A percentile compares a stretch with the other conserved stretches of the same genome.
Evolutionary conservation across 2,797 vertebrate species (phyloP).

Genomic region (Distichodus sexfasciatus): DNA sequence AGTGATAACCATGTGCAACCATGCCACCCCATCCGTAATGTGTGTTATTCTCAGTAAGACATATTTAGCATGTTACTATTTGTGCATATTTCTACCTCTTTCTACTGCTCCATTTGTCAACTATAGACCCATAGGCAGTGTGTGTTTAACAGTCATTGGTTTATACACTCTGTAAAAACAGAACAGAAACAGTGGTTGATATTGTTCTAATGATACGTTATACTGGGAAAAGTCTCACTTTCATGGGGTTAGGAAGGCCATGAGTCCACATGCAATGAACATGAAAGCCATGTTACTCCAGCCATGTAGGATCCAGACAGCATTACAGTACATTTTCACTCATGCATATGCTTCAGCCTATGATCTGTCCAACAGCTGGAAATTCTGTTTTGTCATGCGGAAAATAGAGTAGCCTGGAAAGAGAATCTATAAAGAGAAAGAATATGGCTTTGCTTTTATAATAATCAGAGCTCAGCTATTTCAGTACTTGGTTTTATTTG

Average conservation of each 20-base stretch:
- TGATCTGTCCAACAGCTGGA: neutral
- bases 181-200: neutral
- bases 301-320: neutral
- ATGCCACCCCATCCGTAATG: too few species aligned
- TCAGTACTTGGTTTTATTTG: neutral
- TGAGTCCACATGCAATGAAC: neutral
- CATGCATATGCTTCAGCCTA: neutral
- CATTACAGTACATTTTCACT: neutral
- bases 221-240: slow-evolving; percentile 8
- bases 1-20: too few species aligned
- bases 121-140: slow-evolving; percentile 35
- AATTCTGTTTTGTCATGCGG: neutral
- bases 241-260: slow-evolving; percentile 6
- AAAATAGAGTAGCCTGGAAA: neutral
- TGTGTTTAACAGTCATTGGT: slow-evolving; percentile 33
- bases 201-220: slow-evolving; percentile 23
- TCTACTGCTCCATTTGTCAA: too few species aligned
- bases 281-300: neutral
- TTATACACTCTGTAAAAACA: slow-evolving; percentile 9
- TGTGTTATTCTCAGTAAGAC: slow-evolving; percentile 16
- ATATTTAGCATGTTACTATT: slow-evolving; percentile 42
- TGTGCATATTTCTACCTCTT: slow-evolving; percentile 34
- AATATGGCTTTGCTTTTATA: neutral
- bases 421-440: neutral
- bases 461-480: neutral